These are phyloP conservation scores for Hiodon alosoides DNA, from an alignment of 2,113 vertebrate species.

Conservation along the genomic window DNA sequence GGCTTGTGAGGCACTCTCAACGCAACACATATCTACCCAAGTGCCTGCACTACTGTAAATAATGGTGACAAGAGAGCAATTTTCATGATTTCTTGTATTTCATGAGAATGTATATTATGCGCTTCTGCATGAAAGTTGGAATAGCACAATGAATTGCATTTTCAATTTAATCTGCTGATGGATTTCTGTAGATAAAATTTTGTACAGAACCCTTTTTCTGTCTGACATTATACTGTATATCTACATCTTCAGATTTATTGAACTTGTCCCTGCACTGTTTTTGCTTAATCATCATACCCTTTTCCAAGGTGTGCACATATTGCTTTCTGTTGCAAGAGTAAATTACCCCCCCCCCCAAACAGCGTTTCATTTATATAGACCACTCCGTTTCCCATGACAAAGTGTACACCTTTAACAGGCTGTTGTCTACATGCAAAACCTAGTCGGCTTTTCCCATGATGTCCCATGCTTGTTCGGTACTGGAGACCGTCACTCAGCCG, in stretches of 20 bases:
- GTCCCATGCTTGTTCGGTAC: neutral
- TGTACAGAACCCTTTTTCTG: neutral
- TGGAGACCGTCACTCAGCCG: constrained; percentile 22
- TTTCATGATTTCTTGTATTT: neutral
- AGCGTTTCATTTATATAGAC: neutral
- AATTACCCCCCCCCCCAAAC: neutral
- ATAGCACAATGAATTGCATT: neutral
- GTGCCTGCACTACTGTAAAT: neutral
- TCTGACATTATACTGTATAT: neutral
- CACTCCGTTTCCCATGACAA: neutral
- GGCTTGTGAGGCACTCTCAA: neutral
- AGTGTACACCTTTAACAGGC: constrained; percentile 7
- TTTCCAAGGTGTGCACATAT: neutral
- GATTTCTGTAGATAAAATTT: neutral
- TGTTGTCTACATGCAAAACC: neutral
- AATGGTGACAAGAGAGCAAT: neutral
- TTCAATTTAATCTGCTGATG: constrained; percentile 4
- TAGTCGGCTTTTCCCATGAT: neutral
- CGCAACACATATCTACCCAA: neutral
- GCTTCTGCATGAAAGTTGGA: neutral
- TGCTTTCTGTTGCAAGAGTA: neutral
- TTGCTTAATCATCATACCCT: neutral
- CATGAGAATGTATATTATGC: neutral
- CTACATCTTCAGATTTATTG: neutral
- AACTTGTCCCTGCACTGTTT: neutral